A percentile compares a stretch with the other conserved stretches of the same genome.
Conservation (phyloP, 1,140 invertebrate genomes). For the Acromyrmex charruanus region DNA sequence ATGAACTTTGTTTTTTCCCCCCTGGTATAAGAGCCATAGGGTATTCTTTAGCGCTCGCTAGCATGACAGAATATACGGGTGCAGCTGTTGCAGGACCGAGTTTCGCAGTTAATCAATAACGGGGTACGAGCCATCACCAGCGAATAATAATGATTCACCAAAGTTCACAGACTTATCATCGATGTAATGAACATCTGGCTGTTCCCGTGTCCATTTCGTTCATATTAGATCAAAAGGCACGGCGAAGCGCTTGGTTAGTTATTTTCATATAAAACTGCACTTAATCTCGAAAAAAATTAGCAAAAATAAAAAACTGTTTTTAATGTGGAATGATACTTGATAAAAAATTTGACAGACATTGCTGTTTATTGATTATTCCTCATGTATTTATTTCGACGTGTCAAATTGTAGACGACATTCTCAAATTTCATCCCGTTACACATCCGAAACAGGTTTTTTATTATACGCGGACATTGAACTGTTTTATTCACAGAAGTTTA, state of each 20-base stretch:
- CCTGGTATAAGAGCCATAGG: constrained; percentile 57
- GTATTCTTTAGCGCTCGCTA: constrained; percentile 68
- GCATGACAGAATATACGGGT: constrained; percentile 71
- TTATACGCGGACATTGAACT: not conserved
- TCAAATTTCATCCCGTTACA: not conserved
- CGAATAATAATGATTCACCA: constrained; percentile 65
- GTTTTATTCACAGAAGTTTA: constrained; percentile 2
- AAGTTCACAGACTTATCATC: constrained; percentile 50
- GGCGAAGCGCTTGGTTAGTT: constrained; percentile 1
- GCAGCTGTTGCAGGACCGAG: constrained; percentile 71
- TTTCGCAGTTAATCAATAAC: constrained; percentile 67
- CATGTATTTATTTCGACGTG: not conserved
- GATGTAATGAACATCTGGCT: constrained; percentile 55
- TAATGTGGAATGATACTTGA: not conserved
- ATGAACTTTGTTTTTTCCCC: constrained; percentile 67
- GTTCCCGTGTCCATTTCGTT: constrained; percentile 1
- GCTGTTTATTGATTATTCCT: not conserved
- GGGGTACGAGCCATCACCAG: constrained; percentile 47
- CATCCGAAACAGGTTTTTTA: not conserved
- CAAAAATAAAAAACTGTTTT: not conserved
- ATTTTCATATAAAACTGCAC: not conserved
- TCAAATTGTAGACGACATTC: not conserved
- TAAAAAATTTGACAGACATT: not conserved
- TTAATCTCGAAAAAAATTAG: not conserved
- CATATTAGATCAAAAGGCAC: constrained; percentile 16